Base-by-base conservation (phyloP, 2,888 invertebrate genomes). In the Lagria hirta region DNA sequence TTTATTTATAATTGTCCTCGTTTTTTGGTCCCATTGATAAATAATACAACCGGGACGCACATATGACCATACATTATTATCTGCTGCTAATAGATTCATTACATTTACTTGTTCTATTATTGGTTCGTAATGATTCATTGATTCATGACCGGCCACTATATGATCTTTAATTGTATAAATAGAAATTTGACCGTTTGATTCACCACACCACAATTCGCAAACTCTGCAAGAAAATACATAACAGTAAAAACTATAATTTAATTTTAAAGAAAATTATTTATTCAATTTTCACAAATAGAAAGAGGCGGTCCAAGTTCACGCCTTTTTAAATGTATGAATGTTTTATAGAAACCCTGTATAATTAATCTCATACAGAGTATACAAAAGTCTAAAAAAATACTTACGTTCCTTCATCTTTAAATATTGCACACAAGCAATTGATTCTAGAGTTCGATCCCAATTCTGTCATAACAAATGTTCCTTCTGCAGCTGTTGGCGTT, bases 141-240 rank as follows among this genome's bases (percentile, higher is more conserved):
- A 72, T 56, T 87, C 86, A 55, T 92, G 91, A 4, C 81, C 82
- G 15, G 84, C 77, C 22, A 90, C 88, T 3, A 85, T 79, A 20
- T 81, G 77, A 44, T 80, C 82, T 55, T 80, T 80, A 34, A 94
- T 75, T 0, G 82, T 75, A 68, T 91, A 93, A 12, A 90, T 81
- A 32, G 84, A 83, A 51, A 95, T 83, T 35, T 82, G 82, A 1
- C 89, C 92, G 46, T 82, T 81, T 16, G 81, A 78, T 57, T 92
- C 92, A 1, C 95, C 95, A 57, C 91, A 88, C 95, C 95, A 96
- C 8, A 94, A 70, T 65, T 91, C 89, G 58, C 84, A 78, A 1
- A 60, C 58, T 3, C 83, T 83, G 54, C 12, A 60, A 55, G 43
- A 33, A 15, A 26, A 33, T 7, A 20, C 16, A 11, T 7, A 24